These are phyloP conservation scores for Gyps fulvus DNA, from an alignment of 2,113 vertebrate genomes.

Conservation along the genomic window DNA sequence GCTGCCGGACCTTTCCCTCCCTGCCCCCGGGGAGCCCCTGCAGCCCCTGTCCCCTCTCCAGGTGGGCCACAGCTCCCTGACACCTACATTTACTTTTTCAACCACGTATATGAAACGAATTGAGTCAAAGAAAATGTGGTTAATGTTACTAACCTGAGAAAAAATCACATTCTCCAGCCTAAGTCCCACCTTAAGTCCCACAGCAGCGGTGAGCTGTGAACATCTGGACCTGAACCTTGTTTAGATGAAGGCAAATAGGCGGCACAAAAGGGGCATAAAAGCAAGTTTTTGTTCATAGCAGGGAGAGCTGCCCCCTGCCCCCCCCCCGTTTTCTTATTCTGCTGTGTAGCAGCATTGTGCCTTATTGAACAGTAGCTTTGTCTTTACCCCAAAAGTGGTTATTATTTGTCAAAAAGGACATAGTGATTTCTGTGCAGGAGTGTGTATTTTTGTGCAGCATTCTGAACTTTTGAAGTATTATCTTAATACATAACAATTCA, in stretches of 20 bases:
- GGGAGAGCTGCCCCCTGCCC: background rate
- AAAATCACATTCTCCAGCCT: background rate
- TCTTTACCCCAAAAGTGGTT: background rate
- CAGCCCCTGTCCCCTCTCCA: background rate
- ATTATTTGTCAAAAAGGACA: background rate
- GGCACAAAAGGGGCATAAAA: background rate
- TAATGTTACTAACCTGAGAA: background rate
- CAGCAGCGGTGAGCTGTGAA: background rate
- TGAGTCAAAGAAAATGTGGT: background rate
- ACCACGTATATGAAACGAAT: background rate
- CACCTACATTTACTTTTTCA: background rate
- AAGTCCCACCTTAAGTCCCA: background rate
- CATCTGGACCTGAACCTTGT: background rate
- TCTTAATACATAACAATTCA: background rate
- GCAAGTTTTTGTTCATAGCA: background rate
- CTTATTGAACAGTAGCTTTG: background rate
- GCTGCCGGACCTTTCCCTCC: background rate
- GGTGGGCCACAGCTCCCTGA: background rate
- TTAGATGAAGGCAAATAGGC: background rate
- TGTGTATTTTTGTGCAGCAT: background rate
- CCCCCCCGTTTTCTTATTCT: background rate
- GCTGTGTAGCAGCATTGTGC: background rate
- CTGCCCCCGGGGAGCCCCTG: background rate
- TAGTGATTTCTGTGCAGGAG: background rate
- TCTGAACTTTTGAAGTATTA: background rate